Evolutionary conservation across 2,797 vertebrate species (phyloP), one percentile per base, ranked within the genome.

Genomic region (Scleropages formosus): DNA sequence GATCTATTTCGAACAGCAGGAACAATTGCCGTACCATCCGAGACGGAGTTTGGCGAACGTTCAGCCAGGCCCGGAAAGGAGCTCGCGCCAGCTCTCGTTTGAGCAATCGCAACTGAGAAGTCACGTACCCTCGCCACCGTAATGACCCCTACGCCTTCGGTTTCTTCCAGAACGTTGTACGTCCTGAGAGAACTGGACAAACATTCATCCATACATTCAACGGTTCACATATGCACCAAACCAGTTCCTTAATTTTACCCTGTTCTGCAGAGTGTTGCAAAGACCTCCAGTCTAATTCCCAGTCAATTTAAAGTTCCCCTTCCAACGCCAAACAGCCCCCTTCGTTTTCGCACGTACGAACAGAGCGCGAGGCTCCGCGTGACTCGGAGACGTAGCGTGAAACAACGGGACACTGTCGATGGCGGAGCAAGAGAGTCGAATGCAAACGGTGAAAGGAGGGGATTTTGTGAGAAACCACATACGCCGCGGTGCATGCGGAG

Each of bases 1-100:
- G 44, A 60, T 11, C 12, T 53, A 61, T 69, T 74, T 60, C 67
- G 72, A 68, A 59, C 9, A 31, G 10, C 22, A 27, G 20, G 10
- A 15, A 73, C 39, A 31, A 66, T 75, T 69, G 58, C 22, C 69
- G 69, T 24, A 24, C 15, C 27, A 72, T 9, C 49, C 8, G 47
- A 49, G 67, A 70, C 16, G 12, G 12, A 27, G 46, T 67, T 78
- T 60, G 24, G 53, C 11, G 12, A 31, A 69, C 39, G 44, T 11
- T 27, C 26, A 22, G 49, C 27, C 10, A 16, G 44, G 27, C 66
- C 15, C 31, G 71, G 53, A 27, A 24, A 64, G 71, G 27, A 8
- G 51, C 22, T 11, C 47, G 20, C 12, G 16, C 31, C 16, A 39
- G 13, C 22, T 16, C 12, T 20, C 39, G 49, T 39, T 10, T 65